phyloP scores from a whole-genome alignment of 2,888 invertebrate species.

The Gortyna flavago region DNA sequence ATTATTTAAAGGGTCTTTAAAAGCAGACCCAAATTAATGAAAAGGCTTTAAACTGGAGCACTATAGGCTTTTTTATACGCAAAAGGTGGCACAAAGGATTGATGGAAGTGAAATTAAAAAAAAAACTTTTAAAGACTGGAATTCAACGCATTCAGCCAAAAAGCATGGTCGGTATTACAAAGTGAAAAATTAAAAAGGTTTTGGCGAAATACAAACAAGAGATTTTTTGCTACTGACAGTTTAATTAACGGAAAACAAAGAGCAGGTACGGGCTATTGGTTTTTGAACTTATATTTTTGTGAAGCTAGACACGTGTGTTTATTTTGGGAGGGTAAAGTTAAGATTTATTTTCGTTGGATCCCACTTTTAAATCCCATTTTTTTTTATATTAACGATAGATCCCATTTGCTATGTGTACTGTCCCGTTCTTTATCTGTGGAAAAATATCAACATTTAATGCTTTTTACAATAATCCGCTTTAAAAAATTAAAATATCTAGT shows the following conservation, averaged over 20 bases:
- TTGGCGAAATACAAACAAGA: slow-evolving; percentile 20
- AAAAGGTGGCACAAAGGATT: slow-evolving; percentile 9
- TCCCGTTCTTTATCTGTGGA: background rate
- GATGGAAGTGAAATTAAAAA: slow-evolving; percentile 15
- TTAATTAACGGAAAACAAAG: slow-evolving; percentile 49
- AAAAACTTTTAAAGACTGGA: slow-evolving; percentile 4
- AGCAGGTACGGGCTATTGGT: slow-evolving; percentile 28
- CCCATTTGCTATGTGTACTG: slow-evolving; percentile 3
- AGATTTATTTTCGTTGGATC: too few relatives aligned
- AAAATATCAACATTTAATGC: background rate
- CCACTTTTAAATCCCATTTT: too few relatives aligned
- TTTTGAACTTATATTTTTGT: slow-evolving; percentile 22
- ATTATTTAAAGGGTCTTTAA: slow-evolving; percentile 44
- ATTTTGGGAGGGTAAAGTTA: background rate
- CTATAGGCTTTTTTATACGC: slow-evolving; percentile 18
- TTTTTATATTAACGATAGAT: too few relatives aligned
- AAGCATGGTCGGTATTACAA: slow-evolving; percentile 9
- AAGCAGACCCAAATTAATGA: slow-evolving; percentile 49
- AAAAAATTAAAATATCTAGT: background rate
- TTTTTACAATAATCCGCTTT: background rate
- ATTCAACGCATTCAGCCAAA: slow-evolving; percentile 17
- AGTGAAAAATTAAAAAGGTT: slow-evolving; percentile 45
- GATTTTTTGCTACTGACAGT: slow-evolving; percentile 50
- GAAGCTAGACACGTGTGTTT: background rate
- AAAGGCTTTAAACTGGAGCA: slow-evolving; percentile 48